Conservation (phyloP, 2,797 vertebrate genomes). For the Tokudaia tokunoshimensis region DNA sequence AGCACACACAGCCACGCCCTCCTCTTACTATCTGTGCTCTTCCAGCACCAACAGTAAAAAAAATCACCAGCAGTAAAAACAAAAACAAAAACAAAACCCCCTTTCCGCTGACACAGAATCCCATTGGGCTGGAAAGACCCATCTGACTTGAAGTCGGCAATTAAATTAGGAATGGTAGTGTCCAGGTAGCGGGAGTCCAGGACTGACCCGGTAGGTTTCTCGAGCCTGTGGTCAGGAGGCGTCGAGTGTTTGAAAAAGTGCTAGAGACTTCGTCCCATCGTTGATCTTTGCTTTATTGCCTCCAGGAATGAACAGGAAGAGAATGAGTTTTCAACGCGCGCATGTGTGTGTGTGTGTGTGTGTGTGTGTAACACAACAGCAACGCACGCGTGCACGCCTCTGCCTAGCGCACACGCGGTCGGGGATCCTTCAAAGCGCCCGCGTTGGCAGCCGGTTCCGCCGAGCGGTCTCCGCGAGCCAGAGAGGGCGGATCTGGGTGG, state of each 20-base stretch:
- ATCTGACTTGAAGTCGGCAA: background rate
- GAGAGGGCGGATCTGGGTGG: rapidly evolving
- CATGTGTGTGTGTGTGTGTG: background rate
- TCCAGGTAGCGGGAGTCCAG: background rate
- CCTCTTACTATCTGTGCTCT: background rate
- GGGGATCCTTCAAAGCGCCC: background rate
- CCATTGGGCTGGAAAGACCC: background rate
- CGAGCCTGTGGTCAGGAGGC: background rate
- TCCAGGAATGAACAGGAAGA: background rate
- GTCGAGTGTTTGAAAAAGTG: background rate
- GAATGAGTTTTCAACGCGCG: background rate
- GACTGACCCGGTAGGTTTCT: background rate
- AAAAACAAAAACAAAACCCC: background rate
- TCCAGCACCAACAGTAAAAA: background rate
- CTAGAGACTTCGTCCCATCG: background rate
- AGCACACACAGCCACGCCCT: background rate
- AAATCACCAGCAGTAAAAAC: background rate
- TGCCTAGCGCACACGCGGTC: background rate
- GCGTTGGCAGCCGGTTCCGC: background rate
- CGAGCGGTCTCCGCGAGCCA: background rate
- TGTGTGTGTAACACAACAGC: background rate
- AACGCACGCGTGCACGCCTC: background rate
- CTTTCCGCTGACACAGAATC: background rate
- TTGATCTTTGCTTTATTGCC: background rate
- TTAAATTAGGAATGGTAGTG: background rate